Percentiles rank a stretch among this genome's conserved stretches.
Conservation (phyloP, 1,140 invertebrate genomes). For the Brachionus rotundiformis region DNA sequence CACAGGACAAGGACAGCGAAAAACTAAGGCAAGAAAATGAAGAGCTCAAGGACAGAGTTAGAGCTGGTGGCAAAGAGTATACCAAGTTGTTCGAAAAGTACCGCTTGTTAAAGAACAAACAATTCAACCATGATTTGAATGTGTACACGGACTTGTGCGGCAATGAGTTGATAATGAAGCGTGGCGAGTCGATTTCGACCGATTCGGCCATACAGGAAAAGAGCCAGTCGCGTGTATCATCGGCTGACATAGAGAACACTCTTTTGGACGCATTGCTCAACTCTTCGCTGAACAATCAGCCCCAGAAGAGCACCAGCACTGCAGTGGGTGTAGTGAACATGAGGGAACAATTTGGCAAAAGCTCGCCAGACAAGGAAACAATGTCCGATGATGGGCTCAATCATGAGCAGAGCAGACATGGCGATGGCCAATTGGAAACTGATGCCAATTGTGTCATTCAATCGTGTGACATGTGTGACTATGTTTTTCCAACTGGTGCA, state of each 20-base stretch:
- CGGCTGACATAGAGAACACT: slow-evolving; percentile 2
- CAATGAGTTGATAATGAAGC: not conserved
- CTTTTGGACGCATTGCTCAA: slow-evolving; percentile 22
- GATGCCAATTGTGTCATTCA: not conserved
- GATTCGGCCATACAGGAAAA: slow-evolving; percentile 13
- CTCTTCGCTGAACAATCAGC: slow-evolving; percentile 5
- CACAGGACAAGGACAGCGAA: slow-evolving; percentile 26
- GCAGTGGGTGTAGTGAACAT: not conserved
- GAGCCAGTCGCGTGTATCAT: not conserved
- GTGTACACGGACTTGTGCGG: slow-evolving; percentile 14
- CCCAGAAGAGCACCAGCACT: not conserved
- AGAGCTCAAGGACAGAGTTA: slow-evolving; percentile 42
- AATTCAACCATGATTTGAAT: slow-evolving; percentile 32
- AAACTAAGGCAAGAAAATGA: not conserved
- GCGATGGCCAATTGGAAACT: not conserved
- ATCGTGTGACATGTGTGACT: slow-evolving; percentile 27
- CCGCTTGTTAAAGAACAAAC: slow-evolving; percentile 31
- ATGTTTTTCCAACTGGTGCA: not conserved
- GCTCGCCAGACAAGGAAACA: not conserved
- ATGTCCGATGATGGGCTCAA: not conserved
- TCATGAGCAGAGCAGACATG: not conserved
- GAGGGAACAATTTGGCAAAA: slow-evolving; percentile 29
- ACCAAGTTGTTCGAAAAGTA: slow-evolving; percentile 48
- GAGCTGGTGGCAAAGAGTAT: slow-evolving; percentile 46
- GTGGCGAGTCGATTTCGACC: not conserved